Percentiles rank a stretch among this genome's conserved stretches.
phyloP scores from a whole-genome alignment of 2,113 vertebrate species.

The Sturnira hondurensis region DNA sequence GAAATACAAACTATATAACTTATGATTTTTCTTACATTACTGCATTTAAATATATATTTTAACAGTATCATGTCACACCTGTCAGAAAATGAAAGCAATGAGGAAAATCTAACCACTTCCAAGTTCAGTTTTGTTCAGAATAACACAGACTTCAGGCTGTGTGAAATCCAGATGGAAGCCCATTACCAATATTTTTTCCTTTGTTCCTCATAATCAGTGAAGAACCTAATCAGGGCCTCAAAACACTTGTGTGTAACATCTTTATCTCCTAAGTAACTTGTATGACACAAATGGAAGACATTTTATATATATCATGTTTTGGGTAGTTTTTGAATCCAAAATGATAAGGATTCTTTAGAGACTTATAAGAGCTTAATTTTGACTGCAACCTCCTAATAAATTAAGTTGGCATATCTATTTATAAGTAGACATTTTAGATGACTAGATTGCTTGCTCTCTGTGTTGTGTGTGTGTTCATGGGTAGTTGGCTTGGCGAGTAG shows the following conservation, averaged over 20 bases:
- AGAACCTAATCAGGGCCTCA: neutral
- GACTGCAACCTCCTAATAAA: neutral
- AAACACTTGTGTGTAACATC: neutral
- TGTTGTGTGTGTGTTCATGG: neutral
- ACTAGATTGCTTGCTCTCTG: neutral
- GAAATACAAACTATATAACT: neutral
- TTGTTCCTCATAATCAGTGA: neutral
- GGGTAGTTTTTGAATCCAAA: constrained; percentile 2
- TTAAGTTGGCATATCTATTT: neutral
- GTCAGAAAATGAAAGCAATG: neutral
- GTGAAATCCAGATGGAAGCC: neutral
- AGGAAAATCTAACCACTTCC: neutral
- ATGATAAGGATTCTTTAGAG: neutral
- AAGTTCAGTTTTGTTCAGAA: neutral
- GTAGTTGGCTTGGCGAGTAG: neutral
- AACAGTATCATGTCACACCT: neutral
- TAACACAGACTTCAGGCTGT: neutral
- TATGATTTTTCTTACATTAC: neutral
- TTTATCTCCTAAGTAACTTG: neutral
- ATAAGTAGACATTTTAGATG: neutral
- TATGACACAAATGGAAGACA: neutral
- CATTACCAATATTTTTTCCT: neutral
- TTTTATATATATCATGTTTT: neutral
- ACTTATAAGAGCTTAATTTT: constrained; percentile 6
- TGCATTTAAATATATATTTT: neutral